Base-by-base conservation (phyloP, 2,113 vertebrate species). In the Trogon melanurus region DNA sequence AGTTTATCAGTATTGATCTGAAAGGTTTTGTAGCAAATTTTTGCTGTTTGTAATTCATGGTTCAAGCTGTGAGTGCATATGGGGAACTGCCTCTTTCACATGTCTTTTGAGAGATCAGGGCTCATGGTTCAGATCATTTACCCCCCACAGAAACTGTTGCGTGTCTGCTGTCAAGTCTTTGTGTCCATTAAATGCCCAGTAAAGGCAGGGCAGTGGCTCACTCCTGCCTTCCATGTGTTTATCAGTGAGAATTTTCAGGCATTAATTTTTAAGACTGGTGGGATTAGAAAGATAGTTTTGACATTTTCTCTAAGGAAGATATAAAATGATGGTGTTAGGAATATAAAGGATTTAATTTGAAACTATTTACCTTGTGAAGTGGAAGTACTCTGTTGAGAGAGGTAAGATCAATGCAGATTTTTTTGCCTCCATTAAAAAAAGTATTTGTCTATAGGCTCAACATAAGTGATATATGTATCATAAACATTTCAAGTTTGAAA, bases 161-260 rank as follows among this genome's bases (percentile, higher is more conserved):
- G 17, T 11, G 2, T 8, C 48, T 60, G 11, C 18, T 18, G 8
- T 29, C 8, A 8, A 6, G 47, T 6, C 70, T 45, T 27, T 32
- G 50, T 16, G 58, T 13, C 27, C 3, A 1, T n/a, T 16, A 25
- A 30, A 50, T 26, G 26, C 11, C 53, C 25, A 13, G 14, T 23
- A 23, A 54, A 61, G 12, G 9, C 48, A n/a, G 50, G 0, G 8
- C 0, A 1, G 53, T 11, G 1, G 16, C 50, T 12, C 4, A 45
- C 5, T 38, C 10, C 0, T 1, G 41, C 14, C 14, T 65, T 51
- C 0, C 0, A 23, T 1, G 1, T 48, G 48, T n/a, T 72, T 61
- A 16, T 78, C 53, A 16, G 44, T 60, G 56, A 73, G 10, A 23
- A 30, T 76, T 82, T 87, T 41, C 22, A 22, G 32, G 26, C 54